These are phyloP conservation scores for Tetramorium simillimum DNA, from an alignment of 1,140 invertebrate species.

Conservation along the genomic window DNA sequence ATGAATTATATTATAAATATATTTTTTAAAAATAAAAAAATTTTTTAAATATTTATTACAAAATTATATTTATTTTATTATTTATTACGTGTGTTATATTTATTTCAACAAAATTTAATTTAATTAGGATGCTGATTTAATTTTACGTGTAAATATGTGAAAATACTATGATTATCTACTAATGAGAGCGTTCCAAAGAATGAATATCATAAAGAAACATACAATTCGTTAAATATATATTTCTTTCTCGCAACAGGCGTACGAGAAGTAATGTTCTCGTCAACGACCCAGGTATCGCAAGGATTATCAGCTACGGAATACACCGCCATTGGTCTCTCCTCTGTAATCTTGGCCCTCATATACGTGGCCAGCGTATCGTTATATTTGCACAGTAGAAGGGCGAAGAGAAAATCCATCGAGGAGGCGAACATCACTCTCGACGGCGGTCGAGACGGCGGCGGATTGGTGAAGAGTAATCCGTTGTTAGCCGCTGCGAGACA, in stretches of 20 bases:
- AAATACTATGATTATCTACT: neutral
- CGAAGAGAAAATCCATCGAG: constrained; percentile 76
- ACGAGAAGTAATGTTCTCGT: constrained; percentile 91
- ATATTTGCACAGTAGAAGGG: constrained; percentile 90
- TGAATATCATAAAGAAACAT: neutral
- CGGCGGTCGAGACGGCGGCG: constrained; percentile 84
- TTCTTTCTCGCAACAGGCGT: constrained; percentile 85
- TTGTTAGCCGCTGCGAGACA: constrained; percentile 87
- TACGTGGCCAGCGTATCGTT: constrained; percentile 93
- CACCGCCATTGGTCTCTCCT: constrained; percentile 92
- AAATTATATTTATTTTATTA: neutral
- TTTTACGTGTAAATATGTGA: neutral
- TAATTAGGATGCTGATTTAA: neutral
- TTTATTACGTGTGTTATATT: neutral
- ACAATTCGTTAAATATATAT: neutral
- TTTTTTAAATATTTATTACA: no score
- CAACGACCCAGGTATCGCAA: constrained; percentile 87
- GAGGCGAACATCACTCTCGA: constrained; percentile 79
- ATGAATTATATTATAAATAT: neutral
- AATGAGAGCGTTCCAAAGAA: neutral
- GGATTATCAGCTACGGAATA: constrained; percentile 90
- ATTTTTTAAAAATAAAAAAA: neutral
- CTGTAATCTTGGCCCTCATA: constrained; percentile 91
- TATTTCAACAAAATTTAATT: neutral
- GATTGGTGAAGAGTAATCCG: constrained; percentile 91